Base-by-base conservation (phyloP, 2,113 vertebrate genomes). In the Periophthalmodon schlosseri region DNA sequence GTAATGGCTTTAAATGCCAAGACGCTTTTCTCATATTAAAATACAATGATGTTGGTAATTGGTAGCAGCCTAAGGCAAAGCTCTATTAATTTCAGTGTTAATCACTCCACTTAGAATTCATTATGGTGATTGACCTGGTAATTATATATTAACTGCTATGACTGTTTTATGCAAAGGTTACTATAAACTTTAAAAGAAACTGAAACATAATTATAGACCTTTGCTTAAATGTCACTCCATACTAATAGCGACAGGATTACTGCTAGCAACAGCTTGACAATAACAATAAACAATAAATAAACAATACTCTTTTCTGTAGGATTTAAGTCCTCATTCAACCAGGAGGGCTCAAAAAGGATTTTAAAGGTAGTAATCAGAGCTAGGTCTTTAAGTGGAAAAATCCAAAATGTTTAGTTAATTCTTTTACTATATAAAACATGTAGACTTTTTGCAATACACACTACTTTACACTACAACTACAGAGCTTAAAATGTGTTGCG, bases 111-210 rank as follows among this genome's bases (percentile, higher is more conserved):
- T 60, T 60, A 28, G 12, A 60, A 60, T 28, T 7, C 2, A 63
- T 60, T 23, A 28, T 60, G 57, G 23, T 60, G 57, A 60, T 60
- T 34, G 60, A 10, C 60, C 60, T 34, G 60, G 24, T 63, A 63
- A 60, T 24, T 60, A 58, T 24, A 15, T 24, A 60, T 60, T 23
- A 28, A 15, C 57, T 23, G 23, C 28, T 56, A 10, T 56, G 52
- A 20, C n/a, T 56, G 7, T 56, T n/a, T 56, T 56, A 20, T n/a
- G 52, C 52, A 56, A n/a, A 56, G 8, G n/a, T 56, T 56, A 56
- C 20, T 2, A n/a, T 56, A n/a, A 56, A 56, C 52, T 56, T 56
- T 11, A 56, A 56, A 54, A 56, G 52, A 9, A 56, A 21, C 8
- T n/a, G 20, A 56, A 56, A 21, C 20, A 56, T 21, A 56, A 56